Evolutionary conservation across 2,797 vertebrate genomes (phyloP), one percentile per base, ranked within the genome.

Genomic region (Scyliorhinus canicula): DNA sequence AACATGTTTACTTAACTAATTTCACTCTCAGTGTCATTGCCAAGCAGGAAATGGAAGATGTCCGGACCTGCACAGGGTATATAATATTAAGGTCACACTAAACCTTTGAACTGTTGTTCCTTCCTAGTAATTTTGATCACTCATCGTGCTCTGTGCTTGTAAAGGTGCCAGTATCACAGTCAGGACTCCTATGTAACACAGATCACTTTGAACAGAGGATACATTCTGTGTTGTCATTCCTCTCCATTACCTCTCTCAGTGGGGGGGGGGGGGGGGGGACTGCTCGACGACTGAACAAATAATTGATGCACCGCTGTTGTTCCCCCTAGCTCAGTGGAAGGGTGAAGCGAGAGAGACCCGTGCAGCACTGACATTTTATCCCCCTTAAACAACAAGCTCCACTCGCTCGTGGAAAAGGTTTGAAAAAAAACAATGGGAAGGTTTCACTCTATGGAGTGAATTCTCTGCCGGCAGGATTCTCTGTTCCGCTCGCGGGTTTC

Each of bases 11-110:
- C 28, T 94, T 94, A 74, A 94, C 69, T 55, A 94, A 94, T 94
- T 69, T 94, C 65, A 74, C 47, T 94, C 47, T 90, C 67, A 74
- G 9, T n/a, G 93, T 74, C 31, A 71, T 1, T 28, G 47, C 47
- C 93, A 94, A 74, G 50, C 60, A 94, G 93, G 93, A 94, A 71
- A 60, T 74, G 93, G 93, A 55, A 94, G 93, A 71, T 94, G 93
- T 94, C 67, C 16, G 50, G 67, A 91, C 24, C 93, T 71, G 47
- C 67, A 21, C 12, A n/a, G 65, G 31, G 93, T 94, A 65, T 74
- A 52, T 74, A 50, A 67, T 21, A 71, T 93, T 69, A 52, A 93
- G 65, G 93, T 94, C 93, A 94, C 6, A n/a, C 28, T n/a, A 31
- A 94, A 74, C 65, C 67, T 94, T 94, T 94, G 93, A 94, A 71